Evolutionary conservation across 1,140 invertebrate genomes (phyloP).

Genomic region (Bombus confusus): DNA sequence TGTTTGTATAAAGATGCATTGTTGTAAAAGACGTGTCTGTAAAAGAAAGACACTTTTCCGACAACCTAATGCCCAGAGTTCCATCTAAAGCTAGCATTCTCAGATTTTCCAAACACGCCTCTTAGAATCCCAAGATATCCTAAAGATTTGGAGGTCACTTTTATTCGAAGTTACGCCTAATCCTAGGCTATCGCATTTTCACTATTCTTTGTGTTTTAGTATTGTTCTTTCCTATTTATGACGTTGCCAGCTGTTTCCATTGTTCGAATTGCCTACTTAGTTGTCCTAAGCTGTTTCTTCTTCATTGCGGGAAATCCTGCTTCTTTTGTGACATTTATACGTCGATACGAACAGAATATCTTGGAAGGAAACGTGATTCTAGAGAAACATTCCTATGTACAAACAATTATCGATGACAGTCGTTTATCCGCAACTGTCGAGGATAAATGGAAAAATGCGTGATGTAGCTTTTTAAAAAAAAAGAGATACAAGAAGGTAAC

Average conservation of each 20-base stretch:
- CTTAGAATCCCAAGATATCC: background rate
- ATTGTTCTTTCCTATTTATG: background rate
- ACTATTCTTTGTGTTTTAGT: background rate
- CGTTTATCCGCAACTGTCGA: background rate
- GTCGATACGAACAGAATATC: no score
- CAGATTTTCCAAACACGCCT: background rate
- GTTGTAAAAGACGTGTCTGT: no score
- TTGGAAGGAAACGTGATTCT: no score
- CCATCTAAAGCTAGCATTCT: background rate
- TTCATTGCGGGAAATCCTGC: background rate
- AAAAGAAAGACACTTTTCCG: no score
- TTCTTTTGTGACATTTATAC: background rate
- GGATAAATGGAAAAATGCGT: background rate
- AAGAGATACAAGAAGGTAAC: no score
- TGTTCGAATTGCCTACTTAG: background rate
- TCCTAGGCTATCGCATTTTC: background rate
- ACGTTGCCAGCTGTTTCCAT: background rate
- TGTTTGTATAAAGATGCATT: no score
- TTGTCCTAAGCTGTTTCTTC: background rate
- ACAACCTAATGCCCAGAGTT: background rate
- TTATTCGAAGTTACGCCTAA: background rate
- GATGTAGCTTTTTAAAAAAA: background rate
- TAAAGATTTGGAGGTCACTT: background rate
- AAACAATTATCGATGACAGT: background rate
- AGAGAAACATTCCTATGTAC: background rate